Evolutionary conservation across 2,113 vertebrate genomes (phyloP), one percentile per base, ranked within the genome.

Genomic region (Bujurquina vittata): DNA sequence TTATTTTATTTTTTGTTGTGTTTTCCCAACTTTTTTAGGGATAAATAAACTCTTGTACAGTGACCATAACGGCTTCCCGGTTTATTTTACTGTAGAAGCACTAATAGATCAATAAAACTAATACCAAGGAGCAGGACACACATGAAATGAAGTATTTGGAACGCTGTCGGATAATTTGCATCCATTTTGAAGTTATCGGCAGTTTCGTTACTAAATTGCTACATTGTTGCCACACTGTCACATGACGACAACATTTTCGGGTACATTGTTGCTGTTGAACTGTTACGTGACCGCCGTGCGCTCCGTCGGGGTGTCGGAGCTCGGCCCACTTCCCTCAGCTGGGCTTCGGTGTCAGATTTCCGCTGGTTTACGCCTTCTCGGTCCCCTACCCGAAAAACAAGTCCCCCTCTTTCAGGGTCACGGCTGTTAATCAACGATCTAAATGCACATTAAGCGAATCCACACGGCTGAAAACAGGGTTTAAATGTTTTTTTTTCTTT

Each of bases 341-440:
- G 94, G 83, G 78, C 75, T 83, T 69, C 63, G 85, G 94, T 93
- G 92, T 96, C 93, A 86, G 31, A 59, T 95, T 94, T 90, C 95
- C 65, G 37, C 35, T 14, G 82, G 90, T 91, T 55, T 81, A 93
- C 93, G 92, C 94, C 94, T 92, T 88, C 88, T 67, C 76, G 22
- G 11, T 37, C 33, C 17, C 12, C 81, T 37, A 35, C 77, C 57
- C 58, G 56, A 85, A 80, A 89, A 89, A 93, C 84, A 85, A 77
- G 22, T 18, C 12, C 33, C 7, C 2, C 62, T 7, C 2, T 60
- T 20, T 12, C 12, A 4, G 5, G 33, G 5, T 31, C 58, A 11
- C 46, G 10, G 5, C 17, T 12, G 26, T 60, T 29, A 57, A 78
- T 75, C n/a, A 67, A 67, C 81, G 5, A 72, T 14, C 12, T 0